Percentiles rank a stretch among this genome's conserved stretches.
Conservation (phyloP, 2,113 vertebrate species). For the Strix uralensis region DNA sequence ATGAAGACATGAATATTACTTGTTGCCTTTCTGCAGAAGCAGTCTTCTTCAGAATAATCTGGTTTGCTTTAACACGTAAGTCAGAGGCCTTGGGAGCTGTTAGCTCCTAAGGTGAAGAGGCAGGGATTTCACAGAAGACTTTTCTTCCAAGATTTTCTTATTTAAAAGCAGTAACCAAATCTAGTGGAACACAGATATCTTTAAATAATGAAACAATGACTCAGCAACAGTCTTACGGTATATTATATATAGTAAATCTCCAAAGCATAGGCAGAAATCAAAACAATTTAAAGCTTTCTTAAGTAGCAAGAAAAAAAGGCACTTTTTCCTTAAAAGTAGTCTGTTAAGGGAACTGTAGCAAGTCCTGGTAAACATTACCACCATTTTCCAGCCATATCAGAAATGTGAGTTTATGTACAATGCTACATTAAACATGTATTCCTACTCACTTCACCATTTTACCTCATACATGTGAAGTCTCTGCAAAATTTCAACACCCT, state of each 20-base stretch:
- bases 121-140: background rate
- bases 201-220: background rate
- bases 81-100: background rate
- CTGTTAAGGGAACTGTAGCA: background rate
- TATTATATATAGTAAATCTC: background rate
- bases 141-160: background rate
- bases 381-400: background rate
- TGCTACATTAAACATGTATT: background rate
- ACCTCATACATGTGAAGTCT: conserved; percentile 90
- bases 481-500: conserved; percentile 90
- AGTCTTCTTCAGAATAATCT: background rate
- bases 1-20: background rate
- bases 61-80: background rate
- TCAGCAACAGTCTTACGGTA: background rate
- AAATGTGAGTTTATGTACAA: background rate
- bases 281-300: background rate
- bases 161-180: background rate
- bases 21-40: background rate
- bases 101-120: background rate
- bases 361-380: background rate
- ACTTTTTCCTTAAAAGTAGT: background rate
- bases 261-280: background rate
- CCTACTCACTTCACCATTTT: background rate
- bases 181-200: background rate
- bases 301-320: background rate